Evolutionary conservation across 1,140 invertebrate species (phyloP).

Genomic region (Lepidurus arcticus): DNA sequence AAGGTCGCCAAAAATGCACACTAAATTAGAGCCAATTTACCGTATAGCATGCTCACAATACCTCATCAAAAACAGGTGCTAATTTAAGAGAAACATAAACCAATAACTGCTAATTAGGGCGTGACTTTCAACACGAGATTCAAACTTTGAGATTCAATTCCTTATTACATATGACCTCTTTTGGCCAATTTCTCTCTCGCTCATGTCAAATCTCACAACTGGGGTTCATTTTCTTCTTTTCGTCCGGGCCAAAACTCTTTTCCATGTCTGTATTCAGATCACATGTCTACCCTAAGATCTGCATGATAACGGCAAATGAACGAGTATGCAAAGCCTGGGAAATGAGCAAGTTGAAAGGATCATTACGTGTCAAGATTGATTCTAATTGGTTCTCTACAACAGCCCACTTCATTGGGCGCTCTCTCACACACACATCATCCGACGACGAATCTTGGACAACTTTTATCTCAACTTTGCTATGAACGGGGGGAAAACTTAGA

Average conservation of each 20-base stretch:
- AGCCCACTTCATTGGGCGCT: background rate
- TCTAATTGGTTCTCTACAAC: conserved; percentile 6
- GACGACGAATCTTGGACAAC: background rate
- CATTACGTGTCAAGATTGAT: background rate
- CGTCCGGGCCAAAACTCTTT: background rate
- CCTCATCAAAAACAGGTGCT: conserved; percentile 8
- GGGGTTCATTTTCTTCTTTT: background rate
- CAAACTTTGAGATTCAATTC: background rate
- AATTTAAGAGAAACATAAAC: background rate
- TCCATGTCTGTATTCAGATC: background rate
- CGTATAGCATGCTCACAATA: background rate
- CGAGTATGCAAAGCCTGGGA: conserved; percentile 8
- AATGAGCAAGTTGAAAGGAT: conserved; percentile 1
- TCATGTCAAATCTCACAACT: background rate
- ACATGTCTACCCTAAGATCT: background rate
- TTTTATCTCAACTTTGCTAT: background rate
- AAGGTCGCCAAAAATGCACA: background rate
- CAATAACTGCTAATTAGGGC: background rate
- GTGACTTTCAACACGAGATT: background rate
- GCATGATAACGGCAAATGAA: background rate
- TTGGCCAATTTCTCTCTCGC: background rate
- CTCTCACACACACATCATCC: too few relatives aligned
- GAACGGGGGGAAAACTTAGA: background rate
- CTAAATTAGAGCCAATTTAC: conserved; percentile 19
- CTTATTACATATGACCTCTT: background rate